These are phyloP conservation scores for Corythornis cristatus DNA, from an alignment of 2,113 vertebrate species.

Conservation along the genomic window DNA sequence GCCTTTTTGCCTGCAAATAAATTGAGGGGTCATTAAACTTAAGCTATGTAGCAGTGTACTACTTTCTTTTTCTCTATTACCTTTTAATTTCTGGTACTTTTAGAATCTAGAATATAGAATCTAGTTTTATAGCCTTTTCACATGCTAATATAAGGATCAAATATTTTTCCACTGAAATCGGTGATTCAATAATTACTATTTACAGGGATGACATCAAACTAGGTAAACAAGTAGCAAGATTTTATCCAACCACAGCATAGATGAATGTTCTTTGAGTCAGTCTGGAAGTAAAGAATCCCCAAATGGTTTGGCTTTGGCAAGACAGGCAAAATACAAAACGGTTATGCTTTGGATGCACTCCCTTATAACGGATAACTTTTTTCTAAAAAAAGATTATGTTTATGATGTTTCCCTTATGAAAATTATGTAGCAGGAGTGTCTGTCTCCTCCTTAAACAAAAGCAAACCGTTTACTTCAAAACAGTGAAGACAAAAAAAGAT, in stretches of 20 bases:
- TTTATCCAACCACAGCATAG: neutral
- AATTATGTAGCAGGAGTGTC: neutral
- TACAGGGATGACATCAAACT: neutral
- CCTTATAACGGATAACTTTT: neutral
- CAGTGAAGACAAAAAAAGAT: neutral
- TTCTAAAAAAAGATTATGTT: neutral
- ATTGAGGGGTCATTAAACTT: neutral
- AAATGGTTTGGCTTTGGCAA: neutral
- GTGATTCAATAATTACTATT: neutral
- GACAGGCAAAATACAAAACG: neutral
- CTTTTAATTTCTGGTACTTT: neutral
- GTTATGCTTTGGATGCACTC: neutral
- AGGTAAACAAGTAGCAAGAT: neutral
- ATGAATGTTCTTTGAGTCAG: neutral
- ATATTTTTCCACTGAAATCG: neutral
- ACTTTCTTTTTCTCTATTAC: neutral
- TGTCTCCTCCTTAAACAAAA: neutral
- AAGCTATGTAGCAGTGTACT: neutral
- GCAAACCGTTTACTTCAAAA: neutral
- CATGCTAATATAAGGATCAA: neutral
- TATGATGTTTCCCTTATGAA: neutral
- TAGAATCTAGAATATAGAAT: neutral
- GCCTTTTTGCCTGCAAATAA: neutral
- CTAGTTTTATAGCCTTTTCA: neutral
- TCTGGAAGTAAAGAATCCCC: neutral